phyloP scores from a whole-genome alignment of 2,113 vertebrate species.

The Macrotis lagotis region DNA sequence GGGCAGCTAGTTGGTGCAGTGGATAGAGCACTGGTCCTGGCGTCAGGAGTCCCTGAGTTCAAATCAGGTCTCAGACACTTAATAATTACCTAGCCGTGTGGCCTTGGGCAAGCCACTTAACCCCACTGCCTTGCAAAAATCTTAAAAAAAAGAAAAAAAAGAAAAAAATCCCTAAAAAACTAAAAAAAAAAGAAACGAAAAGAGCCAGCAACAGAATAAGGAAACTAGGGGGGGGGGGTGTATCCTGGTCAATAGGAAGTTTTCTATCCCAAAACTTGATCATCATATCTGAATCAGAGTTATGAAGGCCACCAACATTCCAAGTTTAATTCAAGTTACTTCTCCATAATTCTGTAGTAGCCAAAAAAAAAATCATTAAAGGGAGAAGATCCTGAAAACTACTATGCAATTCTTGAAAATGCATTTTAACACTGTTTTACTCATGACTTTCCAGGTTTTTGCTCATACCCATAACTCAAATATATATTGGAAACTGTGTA shows the following conservation, averaged over 20 bases:
- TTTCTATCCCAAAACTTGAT: background rate
- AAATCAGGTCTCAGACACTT: too few species aligned
- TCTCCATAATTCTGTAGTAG: background rate
- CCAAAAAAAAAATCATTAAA: background rate
- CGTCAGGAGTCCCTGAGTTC: too few species aligned
- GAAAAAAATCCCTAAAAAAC: too few species aligned
- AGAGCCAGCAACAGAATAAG: background rate
- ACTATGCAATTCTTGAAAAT: background rate
- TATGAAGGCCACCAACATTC: background rate
- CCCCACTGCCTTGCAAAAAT: too few species aligned
- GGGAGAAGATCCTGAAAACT: background rate
- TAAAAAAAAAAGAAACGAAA: too few species aligned
- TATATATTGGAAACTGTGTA: background rate
- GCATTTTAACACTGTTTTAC: background rate
- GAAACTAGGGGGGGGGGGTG: background rate
- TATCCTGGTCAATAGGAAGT: background rate
- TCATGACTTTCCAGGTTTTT: background rate
- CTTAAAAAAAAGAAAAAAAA: too few species aligned
- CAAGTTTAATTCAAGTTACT: background rate
- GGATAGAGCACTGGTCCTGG: too few species aligned
- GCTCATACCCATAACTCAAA: background rate
- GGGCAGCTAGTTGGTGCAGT: too few species aligned
- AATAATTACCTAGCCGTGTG: too few species aligned
- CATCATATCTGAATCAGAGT: background rate
- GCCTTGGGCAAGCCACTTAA: too few species aligned